Evolutionary conservation across 2,113 vertebrate species (phyloP), one percentile per base, ranked within the genome.

Genomic region (Seriola aureovittata): DNA sequence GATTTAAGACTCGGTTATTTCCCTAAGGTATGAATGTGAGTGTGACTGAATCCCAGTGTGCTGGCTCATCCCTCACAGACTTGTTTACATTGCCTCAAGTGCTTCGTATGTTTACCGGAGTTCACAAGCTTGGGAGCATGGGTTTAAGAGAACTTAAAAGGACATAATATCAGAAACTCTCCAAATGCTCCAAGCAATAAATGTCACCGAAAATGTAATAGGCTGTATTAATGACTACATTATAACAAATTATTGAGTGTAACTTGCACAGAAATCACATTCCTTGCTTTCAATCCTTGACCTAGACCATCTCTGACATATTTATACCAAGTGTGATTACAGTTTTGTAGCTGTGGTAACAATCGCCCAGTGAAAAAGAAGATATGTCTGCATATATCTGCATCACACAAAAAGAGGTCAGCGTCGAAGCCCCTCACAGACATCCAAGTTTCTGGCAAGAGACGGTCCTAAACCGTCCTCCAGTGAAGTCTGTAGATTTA

Each of bases 11-110:
- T 46, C 29, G 0, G n/a, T 83, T 85, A 84, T 90, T 89, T 82
- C 89, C 88, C 81, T 60, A 12, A 79, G 85, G 82, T 88, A 38
- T 79, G 85, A 91, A 72, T 81, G 29, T 42, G 75, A 81, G 75
- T 88, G 73, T 81, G 86, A 67, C 81, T 66, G 81, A 64, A 44
- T 86, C 81, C 58, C 76, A 55, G 64, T 58, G 71, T 76, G 72
- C 54, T 2, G 42, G 55, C 70, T 36, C 59, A 85, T 87, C 78
- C 87, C 55, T 86, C 82, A 60, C 71, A 89, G 38, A 75, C 75
- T 58, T 89, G 78, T 85, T 92, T 89, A 86, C 68, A 70, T 69
- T 71, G 85, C 82, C 88, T 86, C 34, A 36, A 46, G 58, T 75
- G 34, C 12, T 77, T 64, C 19, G 34, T 62, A 9, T 77, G 75